Conservation (phyloP, 2,113 vertebrate genomes). For the Onychorhynchus coronatus region DNA sequence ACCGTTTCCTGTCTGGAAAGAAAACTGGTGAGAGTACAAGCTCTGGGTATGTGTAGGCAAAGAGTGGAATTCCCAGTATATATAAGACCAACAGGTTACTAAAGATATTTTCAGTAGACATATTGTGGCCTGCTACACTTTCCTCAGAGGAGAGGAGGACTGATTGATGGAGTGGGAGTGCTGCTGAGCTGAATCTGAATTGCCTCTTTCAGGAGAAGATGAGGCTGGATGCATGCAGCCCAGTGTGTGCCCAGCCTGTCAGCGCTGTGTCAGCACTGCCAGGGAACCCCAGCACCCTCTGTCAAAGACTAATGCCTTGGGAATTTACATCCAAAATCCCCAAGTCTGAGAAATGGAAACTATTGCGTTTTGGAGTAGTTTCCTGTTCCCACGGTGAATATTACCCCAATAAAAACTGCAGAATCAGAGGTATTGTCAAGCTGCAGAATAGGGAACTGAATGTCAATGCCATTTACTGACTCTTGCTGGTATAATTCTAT, state of each 20-base stretch:
- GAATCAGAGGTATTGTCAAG: neutral
- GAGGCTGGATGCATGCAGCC: neutral
- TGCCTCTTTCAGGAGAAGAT: neutral
- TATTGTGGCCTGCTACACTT: rapidly evolving
- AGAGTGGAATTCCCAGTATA: neutral
- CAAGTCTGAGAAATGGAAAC: neutral
- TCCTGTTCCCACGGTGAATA: neutral
- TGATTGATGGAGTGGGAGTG: neutral
- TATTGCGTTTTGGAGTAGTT: neutral
- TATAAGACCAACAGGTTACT: neutral
- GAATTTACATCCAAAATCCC: neutral
- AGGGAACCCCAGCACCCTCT: neutral
- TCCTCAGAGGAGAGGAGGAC: neutral
- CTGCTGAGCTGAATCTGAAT: neutral
- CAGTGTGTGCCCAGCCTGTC: rapidly evolving
- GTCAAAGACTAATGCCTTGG: rapidly evolving
- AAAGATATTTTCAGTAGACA: neutral
- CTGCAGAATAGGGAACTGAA: neutral
- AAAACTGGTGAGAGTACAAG: neutral
- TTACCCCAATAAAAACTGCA: neutral
- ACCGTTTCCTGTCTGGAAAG: neutral
- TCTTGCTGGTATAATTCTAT: conserved; percentile 24
- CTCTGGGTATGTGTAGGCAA: neutral
- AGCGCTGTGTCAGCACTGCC: neutral
- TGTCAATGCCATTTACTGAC: neutral